phyloP scores from a whole-genome alignment of 2,113 vertebrate species.

The Xerus inauris region DNA sequence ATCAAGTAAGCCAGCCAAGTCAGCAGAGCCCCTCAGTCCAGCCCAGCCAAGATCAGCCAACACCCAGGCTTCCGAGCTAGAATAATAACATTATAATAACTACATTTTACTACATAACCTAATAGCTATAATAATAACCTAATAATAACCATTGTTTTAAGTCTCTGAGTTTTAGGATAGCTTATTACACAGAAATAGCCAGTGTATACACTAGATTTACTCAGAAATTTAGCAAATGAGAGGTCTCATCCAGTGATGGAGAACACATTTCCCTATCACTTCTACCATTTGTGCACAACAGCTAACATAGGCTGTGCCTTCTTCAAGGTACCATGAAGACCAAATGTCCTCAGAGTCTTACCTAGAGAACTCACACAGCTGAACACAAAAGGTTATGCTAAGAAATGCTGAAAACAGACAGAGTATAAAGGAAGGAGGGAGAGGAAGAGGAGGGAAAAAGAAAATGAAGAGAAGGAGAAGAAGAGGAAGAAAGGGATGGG shows the following conservation, averaged over 20 bases:
- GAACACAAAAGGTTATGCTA: not conserved
- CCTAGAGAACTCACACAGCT: not conserved
- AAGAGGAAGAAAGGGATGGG: accelerated
- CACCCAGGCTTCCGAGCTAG: not conserved
- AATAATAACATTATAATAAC: not conserved
- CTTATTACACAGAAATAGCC: not conserved
- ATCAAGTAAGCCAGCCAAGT: not conserved
- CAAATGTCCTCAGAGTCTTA: not conserved
- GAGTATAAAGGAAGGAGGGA: too few relatives aligned
- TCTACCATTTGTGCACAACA: not conserved
- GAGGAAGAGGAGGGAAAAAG: accelerated
- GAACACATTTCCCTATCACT: not conserved
- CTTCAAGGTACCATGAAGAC: not conserved
- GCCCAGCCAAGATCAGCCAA: not conserved
- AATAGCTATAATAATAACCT: not conserved
- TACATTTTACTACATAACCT: not conserved
- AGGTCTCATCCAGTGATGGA: not conserved
- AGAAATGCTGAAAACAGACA: not conserved
- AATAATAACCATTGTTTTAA: not conserved
- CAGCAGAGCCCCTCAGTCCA: not conserved
- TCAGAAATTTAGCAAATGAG: constrained; percentile 21
- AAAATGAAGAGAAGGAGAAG: not conserved
- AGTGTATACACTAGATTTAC: not conserved
- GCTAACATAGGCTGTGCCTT: not conserved
- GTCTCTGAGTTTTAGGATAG: not conserved